Evolutionary conservation across 1,140 invertebrate genomes (phyloP).

Genomic region (Mesaphorura yosii): DNA sequence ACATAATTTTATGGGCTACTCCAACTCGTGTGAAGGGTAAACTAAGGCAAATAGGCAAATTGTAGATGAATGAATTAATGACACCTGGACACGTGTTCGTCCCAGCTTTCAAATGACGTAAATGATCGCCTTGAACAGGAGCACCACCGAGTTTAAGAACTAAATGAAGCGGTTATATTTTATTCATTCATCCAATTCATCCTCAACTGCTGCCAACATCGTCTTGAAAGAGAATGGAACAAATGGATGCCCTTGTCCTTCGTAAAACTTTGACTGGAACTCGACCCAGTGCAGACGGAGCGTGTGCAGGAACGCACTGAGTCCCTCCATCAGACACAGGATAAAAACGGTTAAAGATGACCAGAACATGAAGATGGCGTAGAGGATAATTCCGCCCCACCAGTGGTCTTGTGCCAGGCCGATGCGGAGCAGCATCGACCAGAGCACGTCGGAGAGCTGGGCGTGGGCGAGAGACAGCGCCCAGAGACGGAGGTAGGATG

Average conservation of each 20-base stretch:
- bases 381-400: conserved; percentile 52
- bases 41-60: no score
- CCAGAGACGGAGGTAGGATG: conserved; percentile 92
- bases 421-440: conserved; percentile 66
- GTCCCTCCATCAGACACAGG: conserved; percentile 83
- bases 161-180: no score
- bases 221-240: conserved; percentile 38
- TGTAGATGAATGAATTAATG: no score
- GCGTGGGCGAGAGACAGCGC: conserved; percentile 88
- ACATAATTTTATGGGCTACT: no score
- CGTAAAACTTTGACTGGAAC: conserved; percentile 47
- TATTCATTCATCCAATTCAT: no score
- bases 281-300: conserved; percentile 67
- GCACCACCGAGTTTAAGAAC: no score
- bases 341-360: conserved; percentile 72
- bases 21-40: no score
- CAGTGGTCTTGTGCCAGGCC: conserved; percentile 40
- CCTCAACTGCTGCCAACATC: conserved; percentile 38
- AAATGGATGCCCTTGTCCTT: conserved; percentile 38
- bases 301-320: conserved; percentile 69
- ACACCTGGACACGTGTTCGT: no score
- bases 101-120: no score
- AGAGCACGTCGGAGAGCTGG: conserved; percentile 81
- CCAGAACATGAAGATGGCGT: conserved; percentile 71
- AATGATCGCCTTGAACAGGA: no score